Evolutionary conservation across 2,888 invertebrate genomes (phyloP), one percentile per base, ranked within the genome.

Genomic region (Andrena praecox): DNA sequence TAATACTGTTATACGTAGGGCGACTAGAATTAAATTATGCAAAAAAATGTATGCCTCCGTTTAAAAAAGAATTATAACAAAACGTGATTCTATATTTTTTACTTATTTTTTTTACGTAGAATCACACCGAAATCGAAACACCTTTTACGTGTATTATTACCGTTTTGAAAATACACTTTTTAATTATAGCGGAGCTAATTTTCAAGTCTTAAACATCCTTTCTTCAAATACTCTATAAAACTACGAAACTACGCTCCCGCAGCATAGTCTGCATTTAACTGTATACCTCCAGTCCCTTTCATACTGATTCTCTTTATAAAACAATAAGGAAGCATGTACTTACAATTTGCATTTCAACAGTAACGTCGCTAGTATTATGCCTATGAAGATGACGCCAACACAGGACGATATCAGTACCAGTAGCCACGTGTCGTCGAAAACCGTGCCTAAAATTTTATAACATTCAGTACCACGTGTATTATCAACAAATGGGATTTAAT

Each of bases 311-410:
- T 20, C 52, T 7, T 12, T 52, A n/a, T 33, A 48, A 48, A 52
- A 4, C 6, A 31, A 31, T 7, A 5, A 64, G 2, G 48, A 50
- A 31, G 8, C 59, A 56, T 29, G 67, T 85, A 96, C 96, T 96
- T 94, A 98, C 97, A 97, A 97, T 95, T 97, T 95, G 94, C 97
- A 97, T 93, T 97, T 97, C 83, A 98, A 95, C 69, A 98, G 95
- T 91, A 97, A 96, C 76, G 97, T 95, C 0, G 97, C 97, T 50
- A 98, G 94, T 29, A 98, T 94, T 2, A 97, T 96, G 16, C 97
- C 97, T 69, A 98, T 95, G 85, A 97, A 96, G 52, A 98, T 95
- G 24, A 98, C 97, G 3, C 97, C 97, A 87, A 97, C 96, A 91
- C 97, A 97, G 76, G 97, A 97, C 0, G 97, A 97, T 90, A 97